phyloP scores from a whole-genome alignment of 2,113 vertebrate genomes.

The Amazona guildingii region DNA sequence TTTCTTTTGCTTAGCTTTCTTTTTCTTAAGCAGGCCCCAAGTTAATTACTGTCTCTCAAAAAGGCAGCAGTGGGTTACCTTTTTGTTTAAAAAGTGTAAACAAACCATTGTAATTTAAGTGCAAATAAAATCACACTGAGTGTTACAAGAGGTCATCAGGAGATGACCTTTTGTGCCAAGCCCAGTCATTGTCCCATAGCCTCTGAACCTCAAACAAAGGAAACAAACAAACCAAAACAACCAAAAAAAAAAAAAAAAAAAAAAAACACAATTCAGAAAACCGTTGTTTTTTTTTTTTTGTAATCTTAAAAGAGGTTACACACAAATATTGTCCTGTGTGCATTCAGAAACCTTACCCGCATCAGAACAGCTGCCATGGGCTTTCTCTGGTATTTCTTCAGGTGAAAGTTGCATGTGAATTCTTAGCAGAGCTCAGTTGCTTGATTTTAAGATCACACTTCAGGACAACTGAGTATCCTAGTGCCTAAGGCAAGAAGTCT shows the following conservation, averaged over 20 bases:
- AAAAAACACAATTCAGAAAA: not conserved
- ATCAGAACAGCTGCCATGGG: not conserved
- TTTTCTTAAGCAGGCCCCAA: not conserved
- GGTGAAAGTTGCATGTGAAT: not conserved
- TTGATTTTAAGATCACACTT: not conserved
- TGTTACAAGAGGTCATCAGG: not conserved
- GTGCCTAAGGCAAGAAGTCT: not conserved
- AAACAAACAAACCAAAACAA: not conserved
- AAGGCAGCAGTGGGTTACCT: not conserved
- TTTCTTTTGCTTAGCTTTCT: not conserved
- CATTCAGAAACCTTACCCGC: not conserved
- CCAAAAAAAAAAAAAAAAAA: not conserved
- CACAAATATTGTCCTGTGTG: rapidly evolving
- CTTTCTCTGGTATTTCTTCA: not conserved
- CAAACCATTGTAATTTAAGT: not conserved
- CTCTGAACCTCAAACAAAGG: not conserved
- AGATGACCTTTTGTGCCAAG: not conserved
- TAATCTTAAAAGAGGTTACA: not conserved
- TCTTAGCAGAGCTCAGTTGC: not conserved
- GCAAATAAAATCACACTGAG: not conserved
- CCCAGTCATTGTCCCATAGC: not conserved
- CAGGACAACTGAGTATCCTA: not conserved
- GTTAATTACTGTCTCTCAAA: not conserved
- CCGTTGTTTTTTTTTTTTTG: not conserved
- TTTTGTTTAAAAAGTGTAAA: not conserved